Evolutionary conservation across 2,113 vertebrate species (phyloP).

Genomic region (Lamprotornis superbus): DNA sequence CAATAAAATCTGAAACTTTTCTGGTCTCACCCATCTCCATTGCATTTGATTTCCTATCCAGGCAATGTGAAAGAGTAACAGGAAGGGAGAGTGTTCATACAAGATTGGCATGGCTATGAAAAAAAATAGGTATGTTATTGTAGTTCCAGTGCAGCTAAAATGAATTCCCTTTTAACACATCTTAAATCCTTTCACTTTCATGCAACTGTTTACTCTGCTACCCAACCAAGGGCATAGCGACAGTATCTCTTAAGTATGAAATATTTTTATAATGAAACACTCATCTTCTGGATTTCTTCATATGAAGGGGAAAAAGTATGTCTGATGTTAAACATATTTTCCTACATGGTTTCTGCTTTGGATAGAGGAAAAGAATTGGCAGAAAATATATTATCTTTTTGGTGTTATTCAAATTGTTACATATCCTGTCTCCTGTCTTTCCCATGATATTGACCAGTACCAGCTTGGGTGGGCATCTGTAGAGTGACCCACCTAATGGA

Average conservation of each 20-base stretch:
- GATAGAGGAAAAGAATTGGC: background rate
- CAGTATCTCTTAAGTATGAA: constrained; percentile 44
- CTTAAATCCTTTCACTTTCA: constrained; percentile 52
- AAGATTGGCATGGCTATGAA: background rate
- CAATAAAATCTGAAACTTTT: constrained; percentile 24
- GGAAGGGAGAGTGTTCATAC: background rate
- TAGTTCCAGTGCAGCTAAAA: constrained; percentile 37
- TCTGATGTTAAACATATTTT: constrained; percentile 37
- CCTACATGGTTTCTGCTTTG: constrained; percentile 30
- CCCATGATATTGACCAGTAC: background rate
- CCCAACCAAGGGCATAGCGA: background rate
- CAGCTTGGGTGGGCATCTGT: background rate
- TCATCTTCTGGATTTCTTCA: constrained; percentile 51
- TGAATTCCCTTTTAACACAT: constrained; percentile 47
- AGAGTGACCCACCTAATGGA: background rate
- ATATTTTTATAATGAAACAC: constrained; percentile 61
- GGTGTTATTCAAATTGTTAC: background rate
- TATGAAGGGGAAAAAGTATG: constrained; percentile 3
- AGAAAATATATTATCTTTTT: constrained; percentile 30
- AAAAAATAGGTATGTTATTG: constrained; percentile 10
- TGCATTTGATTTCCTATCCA: constrained; percentile 17
- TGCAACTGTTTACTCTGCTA: constrained; percentile 38
- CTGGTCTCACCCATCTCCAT: background rate
- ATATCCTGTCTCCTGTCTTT: background rate
- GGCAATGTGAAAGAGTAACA: constrained; percentile 5